Conservation (phyloP, 2,113 vertebrate genomes). For the Macroglossus sobrinus region DNA sequence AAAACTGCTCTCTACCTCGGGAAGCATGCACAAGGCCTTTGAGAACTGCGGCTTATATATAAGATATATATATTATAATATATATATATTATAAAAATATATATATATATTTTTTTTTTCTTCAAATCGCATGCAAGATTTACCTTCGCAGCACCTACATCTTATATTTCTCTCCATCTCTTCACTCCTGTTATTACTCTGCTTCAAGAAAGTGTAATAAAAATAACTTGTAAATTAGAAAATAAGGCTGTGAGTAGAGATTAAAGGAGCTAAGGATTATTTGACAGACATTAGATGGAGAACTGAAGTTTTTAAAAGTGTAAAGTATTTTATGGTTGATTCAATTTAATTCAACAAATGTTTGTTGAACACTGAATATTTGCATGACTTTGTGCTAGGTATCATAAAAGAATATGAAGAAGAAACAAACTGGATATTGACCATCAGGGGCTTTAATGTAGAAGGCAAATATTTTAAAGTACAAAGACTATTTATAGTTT, state of each 20-base stretch:
- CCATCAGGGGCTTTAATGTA: background rate
- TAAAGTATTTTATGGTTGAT: background rate
- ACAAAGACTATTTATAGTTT: background rate
- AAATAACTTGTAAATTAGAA: constrained; percentile 19
- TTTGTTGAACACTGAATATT: background rate
- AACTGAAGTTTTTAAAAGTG: background rate
- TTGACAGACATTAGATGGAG: background rate
- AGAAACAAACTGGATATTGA: background rate
- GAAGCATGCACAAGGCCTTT: background rate
- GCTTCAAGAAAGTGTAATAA: constrained; percentile 34
- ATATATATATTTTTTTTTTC: background rate
- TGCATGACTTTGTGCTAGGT: background rate
- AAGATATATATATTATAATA: no score
- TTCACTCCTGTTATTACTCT: background rate
- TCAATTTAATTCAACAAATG: constrained; percentile 36
- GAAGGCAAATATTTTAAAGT: background rate
- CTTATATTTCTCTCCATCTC: background rate
- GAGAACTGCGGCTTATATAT: background rate
- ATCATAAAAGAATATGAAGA: constrained; percentile 5
- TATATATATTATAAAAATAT: no score
- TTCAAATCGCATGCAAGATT: background rate
- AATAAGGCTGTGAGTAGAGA: constrained; percentile 11
- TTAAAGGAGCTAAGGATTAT: background rate
- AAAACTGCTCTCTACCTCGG: constrained; percentile 3
- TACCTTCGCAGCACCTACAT: background rate